A percentile compares a stretch with the other conserved stretches of the same genome.
Conservation (phyloP, 2,888 invertebrate genomes). For the Ctena decussata region DNA sequence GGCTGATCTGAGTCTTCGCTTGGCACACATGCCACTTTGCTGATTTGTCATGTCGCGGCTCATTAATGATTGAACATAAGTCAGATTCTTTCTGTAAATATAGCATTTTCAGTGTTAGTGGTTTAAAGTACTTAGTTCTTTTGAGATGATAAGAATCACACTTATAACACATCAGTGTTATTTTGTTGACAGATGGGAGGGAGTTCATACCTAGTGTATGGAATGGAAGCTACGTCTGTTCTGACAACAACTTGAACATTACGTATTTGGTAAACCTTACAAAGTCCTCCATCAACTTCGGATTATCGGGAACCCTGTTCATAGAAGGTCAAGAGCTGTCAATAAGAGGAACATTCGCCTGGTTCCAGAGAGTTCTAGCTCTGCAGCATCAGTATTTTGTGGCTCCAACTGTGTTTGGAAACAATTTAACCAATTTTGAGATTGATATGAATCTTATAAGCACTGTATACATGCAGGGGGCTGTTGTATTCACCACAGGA, state of each 20-base stretch:
- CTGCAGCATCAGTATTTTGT: conserved; percentile 7
- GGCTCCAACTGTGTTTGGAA: conserved; percentile 26
- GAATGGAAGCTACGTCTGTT: conserved; percentile 61
- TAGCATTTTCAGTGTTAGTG: no score
- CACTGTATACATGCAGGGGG: conserved; percentile 47
- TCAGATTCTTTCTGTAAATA: no score
- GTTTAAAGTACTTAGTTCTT: no score
- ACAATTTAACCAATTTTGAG: conserved; percentile 53
- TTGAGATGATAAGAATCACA: no score
- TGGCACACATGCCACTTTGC: no score
- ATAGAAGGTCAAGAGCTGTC: conserved; percentile 19
- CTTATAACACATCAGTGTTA: no score
- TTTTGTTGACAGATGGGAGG: conserved; percentile 1
- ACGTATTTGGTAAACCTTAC: conserved; percentile 34
- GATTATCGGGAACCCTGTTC: conserved; percentile 22
- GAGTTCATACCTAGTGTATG: conserved; percentile 67
- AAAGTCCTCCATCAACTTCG: conserved; percentile 39
- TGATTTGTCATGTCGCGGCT: no score
- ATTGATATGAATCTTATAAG: conserved; percentile 38
- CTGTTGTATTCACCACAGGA: conserved; percentile 21
- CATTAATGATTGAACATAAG: no score
- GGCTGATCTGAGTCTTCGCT: no score
- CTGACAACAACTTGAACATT: conserved; percentile 17
- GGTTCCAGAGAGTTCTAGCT: background rate
- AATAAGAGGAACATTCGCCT: conserved; percentile 44